These are phyloP conservation scores for Pelagia noctiluca DNA, from an alignment of 30 jellyfish, hydroid and myxozoan genomes.

Conservation along the genomic window DNA sequence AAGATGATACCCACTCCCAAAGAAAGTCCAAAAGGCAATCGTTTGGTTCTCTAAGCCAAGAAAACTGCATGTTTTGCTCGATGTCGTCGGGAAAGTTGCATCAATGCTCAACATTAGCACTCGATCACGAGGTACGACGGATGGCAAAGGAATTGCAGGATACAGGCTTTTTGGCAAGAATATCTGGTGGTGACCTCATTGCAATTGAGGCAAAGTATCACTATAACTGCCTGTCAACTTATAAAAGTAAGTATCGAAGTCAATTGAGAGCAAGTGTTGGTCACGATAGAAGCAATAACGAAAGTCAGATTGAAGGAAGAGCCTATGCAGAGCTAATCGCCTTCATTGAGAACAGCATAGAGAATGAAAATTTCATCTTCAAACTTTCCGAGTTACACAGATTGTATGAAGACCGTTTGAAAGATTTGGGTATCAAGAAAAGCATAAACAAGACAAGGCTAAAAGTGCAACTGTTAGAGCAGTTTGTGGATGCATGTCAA, in stretches of 20 bases:
- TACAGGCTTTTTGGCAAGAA: not conserved
- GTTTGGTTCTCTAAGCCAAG: not conserved
- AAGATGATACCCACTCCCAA: not conserved
- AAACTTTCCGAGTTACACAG: not conserved
- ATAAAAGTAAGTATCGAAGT: not conserved
- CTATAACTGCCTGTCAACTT: not conserved
- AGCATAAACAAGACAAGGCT: not conserved
- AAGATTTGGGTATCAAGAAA: not conserved
- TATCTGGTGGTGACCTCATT: slow-evolving; percentile 8
- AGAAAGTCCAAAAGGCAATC: not conserved
- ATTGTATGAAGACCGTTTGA: not conserved
- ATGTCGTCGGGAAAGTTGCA: not conserved
- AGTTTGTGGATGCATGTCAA: not conserved
- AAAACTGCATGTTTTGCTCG: not conserved
- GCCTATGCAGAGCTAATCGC: not conserved
- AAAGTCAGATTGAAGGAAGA: not conserved
- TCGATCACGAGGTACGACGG: not conserved
- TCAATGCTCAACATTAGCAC: not conserved
- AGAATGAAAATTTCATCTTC: not conserved
- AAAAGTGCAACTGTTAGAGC: not conserved
- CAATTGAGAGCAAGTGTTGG: not conserved
- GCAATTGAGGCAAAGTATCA: slow-evolving; percentile 4
- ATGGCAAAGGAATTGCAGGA: not conserved
- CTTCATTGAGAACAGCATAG: not conserved
- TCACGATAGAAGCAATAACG: not conserved